A percentile compares a stretch with the other conserved stretches of the same genome.
Evolutionary conservation across 2,888 invertebrate species (phyloP).

Genomic region (Clanis bilineata): DNA sequence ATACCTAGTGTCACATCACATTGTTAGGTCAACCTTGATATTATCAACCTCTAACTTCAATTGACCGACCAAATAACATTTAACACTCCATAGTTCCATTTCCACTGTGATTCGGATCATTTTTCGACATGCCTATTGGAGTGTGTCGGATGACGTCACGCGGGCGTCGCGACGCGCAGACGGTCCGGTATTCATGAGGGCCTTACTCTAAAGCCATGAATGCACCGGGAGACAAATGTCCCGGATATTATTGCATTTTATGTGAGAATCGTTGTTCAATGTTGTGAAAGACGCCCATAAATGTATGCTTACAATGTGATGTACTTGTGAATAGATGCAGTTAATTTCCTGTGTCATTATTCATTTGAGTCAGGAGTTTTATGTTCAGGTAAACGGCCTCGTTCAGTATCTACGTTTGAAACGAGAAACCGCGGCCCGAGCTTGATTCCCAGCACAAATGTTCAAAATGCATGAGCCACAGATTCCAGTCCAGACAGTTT

Average conservation of each 20-base stretch:
- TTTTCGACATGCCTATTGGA: constrained; percentile 8
- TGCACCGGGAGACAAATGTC: constrained; percentile 17
- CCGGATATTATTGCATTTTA: constrained; percentile 17
- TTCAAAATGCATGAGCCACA: too few species aligned
- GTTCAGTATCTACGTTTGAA: too few species aligned
- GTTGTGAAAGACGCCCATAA: constrained; percentile 13
- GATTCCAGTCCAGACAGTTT: too few species aligned
- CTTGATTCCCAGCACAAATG: too few species aligned
- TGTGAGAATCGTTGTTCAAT: constrained; percentile 11
- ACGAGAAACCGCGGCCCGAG: too few species aligned
- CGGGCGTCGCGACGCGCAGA: constrained; percentile 32
- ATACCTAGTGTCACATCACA: too few species aligned
- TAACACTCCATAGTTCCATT: not conserved
- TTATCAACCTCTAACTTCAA: too few species aligned
- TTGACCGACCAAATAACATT: too few species aligned
- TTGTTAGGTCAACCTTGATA: too few species aligned
- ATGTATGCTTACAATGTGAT: constrained; percentile 14
- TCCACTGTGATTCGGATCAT: not conserved
- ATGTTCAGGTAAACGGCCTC: not conserved
- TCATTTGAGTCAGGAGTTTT: not conserved
- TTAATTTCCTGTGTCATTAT: not conserved
- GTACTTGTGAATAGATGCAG: not conserved
- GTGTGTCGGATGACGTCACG: constrained; percentile 32
- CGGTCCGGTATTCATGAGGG: constrained; percentile 40
- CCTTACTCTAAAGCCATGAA: constrained; percentile 13